Evolutionary conservation across 2,113 vertebrate genomes (phyloP), one percentile per base, ranked within the genome.

Genomic region (Malurus alboscapulatus): DNA sequence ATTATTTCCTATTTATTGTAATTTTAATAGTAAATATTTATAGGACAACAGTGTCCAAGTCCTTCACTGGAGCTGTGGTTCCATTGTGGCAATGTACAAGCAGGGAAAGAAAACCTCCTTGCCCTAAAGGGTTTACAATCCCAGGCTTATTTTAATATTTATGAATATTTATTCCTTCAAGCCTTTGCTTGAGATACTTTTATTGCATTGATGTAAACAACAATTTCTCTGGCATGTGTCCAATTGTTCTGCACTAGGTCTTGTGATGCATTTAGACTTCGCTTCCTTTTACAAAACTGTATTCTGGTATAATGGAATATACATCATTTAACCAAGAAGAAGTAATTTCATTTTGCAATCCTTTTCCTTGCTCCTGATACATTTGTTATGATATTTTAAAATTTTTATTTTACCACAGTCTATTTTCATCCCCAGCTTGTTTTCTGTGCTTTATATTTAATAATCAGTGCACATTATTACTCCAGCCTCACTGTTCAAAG

Each of bases 151-250:
- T 94, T 94, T 88, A 92, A 93, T 93, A 84, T 94, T 90, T 83
- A 93, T 91, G 87, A 95, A 94, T 95, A 94, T 96, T 96, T 96
- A 96, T 95, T 93, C 58, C 90, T 96, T 80, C 87, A 77, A 85
- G 73, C 8, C 87, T 93, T 95, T 90, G 76, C 84, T 93, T 1
- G 0, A 95, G 88, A 90, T 91, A 84, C 48, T 95, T 96, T 90
- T 86, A 95, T 89, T 91, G 86, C 88, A 67, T 89, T 93, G 76
- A 76, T 77, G 78, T 84, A 92, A 90, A 95, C 66, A 95, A 89
- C 84, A 84, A 96, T 90, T 95, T 91, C 85, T 83, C 91, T 90
- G 84, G 89, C 90, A 54, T 89, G 65, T 78, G 88, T 59, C 87
- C 92, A 95, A 89, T 91, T 88, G 82, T 87, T 92, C 87, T 65